Percentiles rank a stretch among this genome's conserved stretches.
These are phyloP conservation scores for Euschistus heros DNA, from an alignment of 1,140 invertebrate species.

Conservation along the genomic window DNA sequence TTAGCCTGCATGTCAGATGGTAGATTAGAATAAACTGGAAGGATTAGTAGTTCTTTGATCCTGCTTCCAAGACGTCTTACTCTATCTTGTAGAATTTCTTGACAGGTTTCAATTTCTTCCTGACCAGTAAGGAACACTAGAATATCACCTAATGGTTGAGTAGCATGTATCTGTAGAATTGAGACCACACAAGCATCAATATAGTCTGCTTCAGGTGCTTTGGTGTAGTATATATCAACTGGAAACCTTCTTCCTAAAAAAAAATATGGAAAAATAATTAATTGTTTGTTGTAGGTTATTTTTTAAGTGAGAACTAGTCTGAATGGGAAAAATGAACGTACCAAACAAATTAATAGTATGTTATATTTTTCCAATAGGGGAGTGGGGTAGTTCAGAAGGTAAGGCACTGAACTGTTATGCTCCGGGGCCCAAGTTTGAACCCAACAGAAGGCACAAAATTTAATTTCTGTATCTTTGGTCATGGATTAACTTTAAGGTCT, in stretches of 20 bases:
- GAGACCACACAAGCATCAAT: conserved; percentile 95
- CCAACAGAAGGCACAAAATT: too few species aligned
- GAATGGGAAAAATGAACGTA: too few species aligned
- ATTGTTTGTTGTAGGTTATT: too few species aligned
- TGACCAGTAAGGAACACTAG: conserved; percentile 88
- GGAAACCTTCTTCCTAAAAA: conserved; percentile 56
- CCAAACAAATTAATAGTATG: too few species aligned
- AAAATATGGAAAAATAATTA: too few species aligned
- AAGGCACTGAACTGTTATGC: too few species aligned
- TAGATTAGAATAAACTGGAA: conserved; percentile 96
- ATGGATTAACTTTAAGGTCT: too few species aligned
- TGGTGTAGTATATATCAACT: conserved; percentile 97
- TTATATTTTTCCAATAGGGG: too few species aligned
- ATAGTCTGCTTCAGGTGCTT: conserved; percentile 97
- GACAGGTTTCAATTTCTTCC: conserved; percentile 82
- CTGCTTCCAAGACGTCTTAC: conserved; percentile 82
- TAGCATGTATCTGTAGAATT: conserved; percentile 94
- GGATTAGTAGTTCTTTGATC: conserved; percentile 83
- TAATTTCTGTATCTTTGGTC: too few species aligned
- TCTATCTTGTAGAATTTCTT: conserved; percentile 85
- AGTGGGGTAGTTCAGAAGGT: too few species aligned
- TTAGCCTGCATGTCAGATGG: conserved; percentile 98
- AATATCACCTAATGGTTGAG: conserved; percentile 89
- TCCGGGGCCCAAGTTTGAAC: too few species aligned
- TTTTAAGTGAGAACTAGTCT: too few species aligned